Conservation (phyloP, 2,888 invertebrate genomes). For the Pandemis heparana region DNA sequence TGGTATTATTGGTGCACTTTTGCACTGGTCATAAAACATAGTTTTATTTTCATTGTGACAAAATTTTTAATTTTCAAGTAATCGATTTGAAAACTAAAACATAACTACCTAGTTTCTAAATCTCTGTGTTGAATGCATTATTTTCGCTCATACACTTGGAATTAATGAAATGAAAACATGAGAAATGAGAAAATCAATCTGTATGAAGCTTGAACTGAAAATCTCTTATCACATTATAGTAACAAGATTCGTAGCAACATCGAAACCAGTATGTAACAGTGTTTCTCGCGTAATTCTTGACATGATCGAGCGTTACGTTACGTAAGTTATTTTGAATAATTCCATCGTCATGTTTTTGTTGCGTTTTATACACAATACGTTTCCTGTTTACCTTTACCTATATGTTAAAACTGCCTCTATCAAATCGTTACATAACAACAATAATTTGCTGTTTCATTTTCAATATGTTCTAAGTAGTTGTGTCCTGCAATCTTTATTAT, state of each 20-base stretch:
- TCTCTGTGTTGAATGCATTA: conserved; percentile 8
- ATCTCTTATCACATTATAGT: conserved; percentile 10
- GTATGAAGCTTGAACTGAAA: neutral
- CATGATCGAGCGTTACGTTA: neutral
- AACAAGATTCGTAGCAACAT: neutral
- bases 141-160: conserved; percentile 1
- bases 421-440: neutral
- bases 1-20: neutral
- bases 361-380: neutral
- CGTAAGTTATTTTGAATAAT: neutral
- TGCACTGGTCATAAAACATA: neutral
- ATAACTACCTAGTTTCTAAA: neutral
- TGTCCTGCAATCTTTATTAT: neutral
- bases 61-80: neutral
- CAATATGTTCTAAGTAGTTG: neutral
- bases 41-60: neutral
- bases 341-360: neutral
- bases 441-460: neutral
- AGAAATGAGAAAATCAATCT: conserved; percentile 5
- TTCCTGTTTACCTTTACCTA: neutral
- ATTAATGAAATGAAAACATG: neutral
- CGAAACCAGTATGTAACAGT: neutral
- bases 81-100: neutral
- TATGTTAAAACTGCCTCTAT: neutral
- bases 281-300: neutral